Evolutionary conservation across 2,113 vertebrate species (phyloP).

Genomic region (Oceanites oceanicus): DNA sequence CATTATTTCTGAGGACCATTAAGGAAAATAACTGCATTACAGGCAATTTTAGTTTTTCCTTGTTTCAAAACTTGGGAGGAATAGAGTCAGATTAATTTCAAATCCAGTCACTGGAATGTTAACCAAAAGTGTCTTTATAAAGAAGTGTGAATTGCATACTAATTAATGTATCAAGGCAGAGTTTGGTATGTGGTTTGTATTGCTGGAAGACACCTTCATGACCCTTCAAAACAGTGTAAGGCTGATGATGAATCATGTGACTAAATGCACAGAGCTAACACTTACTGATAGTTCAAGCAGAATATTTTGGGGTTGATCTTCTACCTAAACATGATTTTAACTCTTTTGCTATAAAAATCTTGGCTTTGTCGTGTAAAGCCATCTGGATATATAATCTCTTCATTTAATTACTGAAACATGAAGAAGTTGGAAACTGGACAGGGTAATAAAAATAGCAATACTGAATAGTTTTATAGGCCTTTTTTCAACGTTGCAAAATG

Average conservation of each 20-base stretch:
- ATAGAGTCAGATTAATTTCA: background rate
- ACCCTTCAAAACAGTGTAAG: background rate
- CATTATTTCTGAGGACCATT: background rate
- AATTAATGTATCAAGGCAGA: background rate
- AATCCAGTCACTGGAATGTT: background rate
- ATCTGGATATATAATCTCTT: background rate
- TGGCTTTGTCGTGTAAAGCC: background rate
- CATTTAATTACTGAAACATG: background rate
- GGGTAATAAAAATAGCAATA: background rate
- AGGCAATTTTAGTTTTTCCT: background rate
- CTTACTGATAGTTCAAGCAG: background rate
- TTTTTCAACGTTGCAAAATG: background rate
- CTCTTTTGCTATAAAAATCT: background rate
- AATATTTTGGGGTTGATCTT: background rate
- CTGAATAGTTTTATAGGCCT: background rate
- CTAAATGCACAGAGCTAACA: slow-evolving; percentile 5
- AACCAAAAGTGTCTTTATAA: background rate
- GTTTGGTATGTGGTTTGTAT: background rate
- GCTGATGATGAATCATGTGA: background rate
- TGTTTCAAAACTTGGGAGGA: background rate
- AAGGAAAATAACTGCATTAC: background rate
- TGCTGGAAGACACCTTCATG: background rate
- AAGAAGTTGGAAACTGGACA: background rate
- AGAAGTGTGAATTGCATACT: background rate
- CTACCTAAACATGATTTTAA: background rate